These are phyloP conservation scores for Ellobium chinense DNA, from an alignment of 2,888 invertebrate species.

Conservation along the genomic window DNA sequence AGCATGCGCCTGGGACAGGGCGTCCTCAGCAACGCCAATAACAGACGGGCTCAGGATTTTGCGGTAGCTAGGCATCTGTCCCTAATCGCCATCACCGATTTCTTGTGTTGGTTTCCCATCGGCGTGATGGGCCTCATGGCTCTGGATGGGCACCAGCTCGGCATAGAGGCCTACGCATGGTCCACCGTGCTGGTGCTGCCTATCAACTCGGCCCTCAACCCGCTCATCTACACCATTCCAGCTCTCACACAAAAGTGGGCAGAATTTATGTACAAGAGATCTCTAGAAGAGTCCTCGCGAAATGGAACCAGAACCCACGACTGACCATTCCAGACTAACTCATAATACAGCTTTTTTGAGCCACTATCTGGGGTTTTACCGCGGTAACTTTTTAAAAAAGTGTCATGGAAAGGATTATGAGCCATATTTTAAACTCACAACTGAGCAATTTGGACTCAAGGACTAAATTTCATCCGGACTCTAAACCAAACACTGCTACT, in stretches of 20 bases:
- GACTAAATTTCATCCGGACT: too few relatives aligned
- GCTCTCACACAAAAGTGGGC: constrained; percentile 29
- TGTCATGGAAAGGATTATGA: too few relatives aligned
- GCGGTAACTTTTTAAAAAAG: too few relatives aligned
- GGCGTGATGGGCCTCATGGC: constrained; percentile 42
- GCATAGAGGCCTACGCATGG: constrained; percentile 35
- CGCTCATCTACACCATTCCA: constrained; percentile 38
- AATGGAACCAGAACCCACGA: constrained; percentile 21
- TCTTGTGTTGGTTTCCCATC: constrained; percentile 72
- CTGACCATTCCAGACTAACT: too few relatives aligned
- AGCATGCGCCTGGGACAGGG: constrained; percentile 21
- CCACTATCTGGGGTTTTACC: too few relatives aligned
- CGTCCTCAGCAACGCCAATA: constrained; percentile 23
- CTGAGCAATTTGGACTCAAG: too few relatives aligned
- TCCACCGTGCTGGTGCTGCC: constrained; percentile 29
- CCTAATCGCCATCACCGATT: constrained; percentile 68
- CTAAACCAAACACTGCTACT: too few relatives aligned
- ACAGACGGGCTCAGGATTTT: constrained; percentile 55
- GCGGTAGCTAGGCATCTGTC: constrained; percentile 70
- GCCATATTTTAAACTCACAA: too few relatives aligned
- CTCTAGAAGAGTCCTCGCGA: constrained; percentile 20
- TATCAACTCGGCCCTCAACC: constrained; percentile 36
- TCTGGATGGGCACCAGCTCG: constrained; percentile 18
- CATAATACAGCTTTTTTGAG: too few relatives aligned
- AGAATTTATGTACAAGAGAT: constrained; percentile 23